Evolutionary conservation across 2,888 invertebrate genomes (phyloP).

Genomic region (Chloroclysta siterata): DNA sequence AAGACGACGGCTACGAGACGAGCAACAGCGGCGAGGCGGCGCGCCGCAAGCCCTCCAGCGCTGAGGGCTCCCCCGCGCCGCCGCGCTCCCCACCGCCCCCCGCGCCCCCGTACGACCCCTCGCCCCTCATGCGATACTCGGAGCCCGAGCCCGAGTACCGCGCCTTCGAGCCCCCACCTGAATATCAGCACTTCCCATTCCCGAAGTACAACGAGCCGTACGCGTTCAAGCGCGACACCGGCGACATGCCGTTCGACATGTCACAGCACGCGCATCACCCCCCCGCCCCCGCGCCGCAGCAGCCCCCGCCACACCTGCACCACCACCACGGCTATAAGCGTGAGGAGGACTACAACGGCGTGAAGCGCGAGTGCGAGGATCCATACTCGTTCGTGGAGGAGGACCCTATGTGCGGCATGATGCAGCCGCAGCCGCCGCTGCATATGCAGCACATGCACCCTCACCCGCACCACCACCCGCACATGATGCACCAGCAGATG

Average conservation of each 20-base stretch:
- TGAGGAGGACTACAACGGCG: slow-evolving; percentile 72
- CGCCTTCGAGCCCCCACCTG: slow-evolving; percentile 63
- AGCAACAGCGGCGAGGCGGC: slow-evolving; percentile 87
- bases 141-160: slow-evolving; percentile 61
- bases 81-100: slow-evolving; percentile 62
- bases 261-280: slow-evolving; percentile 64
- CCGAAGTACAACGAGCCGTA: slow-evolving; percentile 75
- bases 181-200: slow-evolving; percentile 76
- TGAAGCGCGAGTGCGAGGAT: slow-evolving; percentile 89
- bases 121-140: slow-evolving; percentile 58
- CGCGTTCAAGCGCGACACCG: slow-evolving; percentile 70
- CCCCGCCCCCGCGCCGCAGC: slow-evolving; percentile 20
- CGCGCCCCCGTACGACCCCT: slow-evolving; percentile 57
- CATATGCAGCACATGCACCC: slow-evolving; percentile 66
- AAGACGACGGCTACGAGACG: slow-evolving; percentile 96
- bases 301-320: slow-evolving; percentile 32
- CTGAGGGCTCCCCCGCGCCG: slow-evolving; percentile 64
- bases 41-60: slow-evolving; percentile 76
- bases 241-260: slow-evolving; percentile 78
- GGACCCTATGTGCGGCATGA: slow-evolving; percentile 86
- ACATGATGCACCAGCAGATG: slow-evolving; percentile 76
- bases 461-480: slow-evolving; percentile 61
- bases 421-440: slow-evolving; percentile 67
- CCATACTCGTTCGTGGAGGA: slow-evolving; percentile 95
- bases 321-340: slow-evolving; percentile 57